These are phyloP conservation scores for Vicugna pacos DNA, from an alignment of 2,113 vertebrate genomes.

Conservation along the genomic window DNA sequence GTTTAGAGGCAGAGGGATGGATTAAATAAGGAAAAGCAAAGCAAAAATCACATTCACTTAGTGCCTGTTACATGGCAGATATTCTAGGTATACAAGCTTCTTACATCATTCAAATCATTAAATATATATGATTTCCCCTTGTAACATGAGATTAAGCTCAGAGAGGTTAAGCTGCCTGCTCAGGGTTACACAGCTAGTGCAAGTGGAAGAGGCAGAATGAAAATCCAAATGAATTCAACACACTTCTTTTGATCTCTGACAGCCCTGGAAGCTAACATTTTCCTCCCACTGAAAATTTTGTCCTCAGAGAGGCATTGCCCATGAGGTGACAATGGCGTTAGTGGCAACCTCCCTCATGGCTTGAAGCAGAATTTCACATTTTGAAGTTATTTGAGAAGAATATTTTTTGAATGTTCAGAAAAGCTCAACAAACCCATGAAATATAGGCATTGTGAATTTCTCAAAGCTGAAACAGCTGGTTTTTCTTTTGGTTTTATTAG, in stretches of 20 bases:
- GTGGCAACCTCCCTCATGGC: neutral
- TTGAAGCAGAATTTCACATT: constrained; percentile 6
- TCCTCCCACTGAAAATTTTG: neutral
- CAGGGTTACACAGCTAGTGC: neutral
- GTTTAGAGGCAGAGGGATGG: neutral
- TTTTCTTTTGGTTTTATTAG: neutral
- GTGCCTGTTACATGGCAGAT: neutral
- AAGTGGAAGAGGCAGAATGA: neutral
- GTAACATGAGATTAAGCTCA: neutral
- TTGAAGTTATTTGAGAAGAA: constrained; percentile 25
- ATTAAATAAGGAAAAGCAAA: neutral
- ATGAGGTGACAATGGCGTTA: neutral
- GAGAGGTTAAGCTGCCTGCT: neutral
- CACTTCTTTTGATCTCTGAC: neutral
- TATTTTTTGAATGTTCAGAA: constrained; percentile 7
- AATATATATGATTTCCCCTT: neutral
- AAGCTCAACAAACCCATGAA: neutral
- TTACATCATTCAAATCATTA: neutral
- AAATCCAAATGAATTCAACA: neutral
- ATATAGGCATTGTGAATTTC: neutral
- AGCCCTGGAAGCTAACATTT: neutral
- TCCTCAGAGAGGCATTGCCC: neutral
- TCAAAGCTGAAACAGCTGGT: neutral
- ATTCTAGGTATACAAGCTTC: neutral
- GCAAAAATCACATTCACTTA: neutral